phyloP scores from a whole-genome alignment of 1,140 invertebrate species.

The Hylyphantes graminicola region DNA sequence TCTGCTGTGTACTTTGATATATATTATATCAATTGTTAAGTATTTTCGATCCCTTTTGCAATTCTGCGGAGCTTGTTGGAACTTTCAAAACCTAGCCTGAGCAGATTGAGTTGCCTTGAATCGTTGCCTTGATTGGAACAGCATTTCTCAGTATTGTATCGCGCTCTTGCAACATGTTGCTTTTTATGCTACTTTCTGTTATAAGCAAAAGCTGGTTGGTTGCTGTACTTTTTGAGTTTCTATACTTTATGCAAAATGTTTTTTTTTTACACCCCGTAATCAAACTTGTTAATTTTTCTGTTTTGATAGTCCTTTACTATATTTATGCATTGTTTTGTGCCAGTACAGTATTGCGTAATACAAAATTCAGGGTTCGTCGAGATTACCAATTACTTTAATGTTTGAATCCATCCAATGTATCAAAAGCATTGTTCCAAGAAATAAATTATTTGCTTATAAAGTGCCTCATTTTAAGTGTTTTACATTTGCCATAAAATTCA shows the following conservation, averaged over 20 bases:
- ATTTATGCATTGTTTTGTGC: conserved; percentile 44
- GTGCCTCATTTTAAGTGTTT: conserved; percentile 11
- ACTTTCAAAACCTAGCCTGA: conserved; percentile 23
- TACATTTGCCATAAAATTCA: too few relatives aligned
- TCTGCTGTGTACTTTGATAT: conserved; percentile 40
- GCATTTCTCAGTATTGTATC: conserved; percentile 25
- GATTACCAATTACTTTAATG: too few relatives aligned
- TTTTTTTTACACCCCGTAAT: conserved; percentile 39
- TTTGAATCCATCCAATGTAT: too few relatives aligned
- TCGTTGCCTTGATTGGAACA: background rate
- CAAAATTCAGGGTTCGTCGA: background rate
- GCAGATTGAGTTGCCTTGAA: background rate
- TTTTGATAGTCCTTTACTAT: conserved; percentile 38
- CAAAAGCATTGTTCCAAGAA: too few relatives aligned
- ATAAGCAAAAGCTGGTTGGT: background rate
- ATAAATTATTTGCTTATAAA: background rate
- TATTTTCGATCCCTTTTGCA: conserved; percentile 39
- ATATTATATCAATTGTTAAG: conserved; percentile 55
- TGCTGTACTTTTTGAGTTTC: background rate
- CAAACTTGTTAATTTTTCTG: conserved; percentile 44
- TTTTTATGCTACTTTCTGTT: conserved; percentile 20
- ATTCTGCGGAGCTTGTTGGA: conserved; percentile 20
- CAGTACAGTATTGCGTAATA: conserved; percentile 55
- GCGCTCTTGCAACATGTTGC: conserved; percentile 8
- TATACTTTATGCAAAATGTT: conserved; percentile 6